Base-by-base conservation (phyloP, 2,888 invertebrate species). In the Zaprionus lineosus region DNA sequence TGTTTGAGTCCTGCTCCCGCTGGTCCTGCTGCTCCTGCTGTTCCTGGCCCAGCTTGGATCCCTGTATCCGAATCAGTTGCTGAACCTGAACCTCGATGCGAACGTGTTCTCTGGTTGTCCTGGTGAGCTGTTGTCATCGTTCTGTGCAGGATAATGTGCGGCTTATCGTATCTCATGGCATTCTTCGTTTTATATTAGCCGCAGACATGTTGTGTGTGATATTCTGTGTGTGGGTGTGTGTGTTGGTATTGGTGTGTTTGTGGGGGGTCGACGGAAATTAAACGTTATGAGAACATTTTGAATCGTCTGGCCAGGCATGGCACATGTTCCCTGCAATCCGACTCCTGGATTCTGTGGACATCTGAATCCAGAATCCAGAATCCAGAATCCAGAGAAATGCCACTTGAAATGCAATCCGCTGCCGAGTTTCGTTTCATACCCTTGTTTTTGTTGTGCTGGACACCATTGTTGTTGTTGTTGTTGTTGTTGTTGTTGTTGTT, bases 121-220 rank as follows among this genome's bases (percentile, higher is more conserved):
- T 34, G 61, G 15, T 56, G 9, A 57, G 34, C 24, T 55, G 47
- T 51, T 56, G 51, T 26, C 52, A 53, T 37, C 37, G 50, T 56
- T 48, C 43, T 26, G n/a, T 21, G 41, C 51, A 56, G 44, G n/a
- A 64, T 56, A 66, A 67, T 66, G 55, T 51, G 47, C 47, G 55
- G 75, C 47, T 58, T 61, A 55, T 58, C 55, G 60, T 70, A 59
- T 70, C 74, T 78, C 70, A 65, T 73, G 74, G 58, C 70, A 76
- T 75, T 76, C 78, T 83, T 75, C 84, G 83, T 58, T 85, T 81
- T 66, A 84, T 81, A 81, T 81, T 81, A 81, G 81, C 86, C 81
- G 58, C 81, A 84, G 82, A 85, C 84, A 81, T 81, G 86, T 75
- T 78, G 63, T 68, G 52, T 55, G 50, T 69, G 52, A 56, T 46